Evolutionary conservation across 2,113 vertebrate genomes (phyloP).

Genomic region (Natator depressus): DNA sequence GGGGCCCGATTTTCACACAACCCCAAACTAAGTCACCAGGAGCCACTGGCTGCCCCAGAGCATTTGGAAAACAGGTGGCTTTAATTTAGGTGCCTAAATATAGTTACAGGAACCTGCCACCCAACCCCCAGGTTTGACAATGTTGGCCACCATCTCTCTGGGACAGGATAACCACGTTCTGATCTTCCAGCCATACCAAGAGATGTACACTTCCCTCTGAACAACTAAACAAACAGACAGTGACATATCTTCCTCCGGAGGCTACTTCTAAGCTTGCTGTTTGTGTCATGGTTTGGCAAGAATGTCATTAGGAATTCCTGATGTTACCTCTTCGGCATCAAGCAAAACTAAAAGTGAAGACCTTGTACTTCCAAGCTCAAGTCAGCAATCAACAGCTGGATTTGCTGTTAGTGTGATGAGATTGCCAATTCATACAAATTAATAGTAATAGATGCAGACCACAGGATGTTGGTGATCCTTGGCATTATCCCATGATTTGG

Average conservation of each 20-base stretch:
- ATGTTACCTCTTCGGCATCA: conserved; percentile 1
- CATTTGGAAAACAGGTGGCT: background rate
- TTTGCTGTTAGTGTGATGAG: conserved; percentile 21
- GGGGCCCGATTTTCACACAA: background rate
- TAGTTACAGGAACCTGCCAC: background rate
- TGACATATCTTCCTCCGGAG: background rate
- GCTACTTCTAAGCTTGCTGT: background rate
- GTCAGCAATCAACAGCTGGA: conserved; percentile 28
- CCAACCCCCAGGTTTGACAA: too few relatives aligned
- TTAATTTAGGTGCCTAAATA: background rate
- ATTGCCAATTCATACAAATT: conserved; percentile 30
- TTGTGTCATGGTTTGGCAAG: conserved; percentile 7
- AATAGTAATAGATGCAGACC: conserved; percentile 51
- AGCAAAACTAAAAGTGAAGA: conserved; percentile 1
- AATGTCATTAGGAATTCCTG: background rate
- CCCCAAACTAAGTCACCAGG: background rate
- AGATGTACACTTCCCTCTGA: background rate
- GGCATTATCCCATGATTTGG: conserved; percentile 37
- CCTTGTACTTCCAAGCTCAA: background rate
- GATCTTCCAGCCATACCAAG: background rate
- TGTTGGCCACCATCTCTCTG: too few relatives aligned
- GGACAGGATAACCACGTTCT: background rate
- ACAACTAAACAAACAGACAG: background rate
- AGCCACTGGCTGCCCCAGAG: too few relatives aligned
- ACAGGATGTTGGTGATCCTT: background rate